A percentile compares a stretch with the other conserved stretches of the same genome.
These are phyloP conservation scores for Daboia siamensis DNA, from an alignment of 2,113 vertebrate species.

Conservation along the genomic window DNA sequence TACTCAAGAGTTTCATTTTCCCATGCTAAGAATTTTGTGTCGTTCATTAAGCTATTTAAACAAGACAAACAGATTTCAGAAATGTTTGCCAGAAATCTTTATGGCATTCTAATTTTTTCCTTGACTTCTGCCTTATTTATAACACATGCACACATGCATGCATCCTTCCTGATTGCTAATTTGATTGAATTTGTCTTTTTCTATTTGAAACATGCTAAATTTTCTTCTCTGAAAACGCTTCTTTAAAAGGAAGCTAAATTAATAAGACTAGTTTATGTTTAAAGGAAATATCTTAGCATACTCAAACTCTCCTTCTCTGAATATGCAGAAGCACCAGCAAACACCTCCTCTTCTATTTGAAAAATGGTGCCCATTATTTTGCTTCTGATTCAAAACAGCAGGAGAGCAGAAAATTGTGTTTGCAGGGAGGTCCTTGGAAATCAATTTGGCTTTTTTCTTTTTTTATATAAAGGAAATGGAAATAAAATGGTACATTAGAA, in stretches of 20 bases:
- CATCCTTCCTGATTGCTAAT: not conserved
- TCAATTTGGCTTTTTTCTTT: not conserved
- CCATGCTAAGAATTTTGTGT: accelerated
- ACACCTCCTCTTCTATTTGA: constrained; percentile 10
- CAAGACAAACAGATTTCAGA: not conserved
- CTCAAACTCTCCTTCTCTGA: not conserved
- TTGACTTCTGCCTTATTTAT: not conserved
- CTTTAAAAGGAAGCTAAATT: not conserved
- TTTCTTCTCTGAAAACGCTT: not conserved
- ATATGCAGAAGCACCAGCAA: not conserved
- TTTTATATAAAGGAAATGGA: not conserved
- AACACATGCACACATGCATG: not conserved
- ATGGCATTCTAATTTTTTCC: not conserved
- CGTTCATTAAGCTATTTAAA: not conserved
- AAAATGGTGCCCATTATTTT: constrained; percentile 23
- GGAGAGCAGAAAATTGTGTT: not conserved
- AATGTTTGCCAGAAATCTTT: not conserved
- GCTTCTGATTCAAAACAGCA: not conserved
- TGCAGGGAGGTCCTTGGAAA: not conserved
- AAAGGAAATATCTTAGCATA: not conserved
- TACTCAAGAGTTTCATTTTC: not conserved
- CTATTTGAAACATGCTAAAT: not conserved
- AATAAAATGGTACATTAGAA: not conserved
- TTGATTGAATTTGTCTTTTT: not conserved
- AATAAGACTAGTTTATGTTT: constrained; percentile 9